These are phyloP conservation scores for Macroglossus sobrinus DNA, from an alignment of 2,113 vertebrate genomes.

Conservation along the genomic window DNA sequence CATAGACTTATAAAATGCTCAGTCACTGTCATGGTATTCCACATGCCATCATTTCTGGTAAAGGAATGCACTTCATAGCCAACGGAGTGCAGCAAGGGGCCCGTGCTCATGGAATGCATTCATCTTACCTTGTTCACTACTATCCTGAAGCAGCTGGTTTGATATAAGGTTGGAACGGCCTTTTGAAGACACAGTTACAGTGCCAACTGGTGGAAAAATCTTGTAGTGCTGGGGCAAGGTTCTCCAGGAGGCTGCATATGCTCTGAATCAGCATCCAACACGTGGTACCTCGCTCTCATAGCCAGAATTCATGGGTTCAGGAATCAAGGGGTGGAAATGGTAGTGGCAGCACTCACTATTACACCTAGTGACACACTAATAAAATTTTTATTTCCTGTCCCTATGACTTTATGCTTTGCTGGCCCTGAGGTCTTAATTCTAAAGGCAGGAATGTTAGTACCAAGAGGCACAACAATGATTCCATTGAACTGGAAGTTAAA, in stretches of 20 bases:
- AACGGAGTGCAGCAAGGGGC: too few species aligned
- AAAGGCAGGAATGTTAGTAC: neutral
- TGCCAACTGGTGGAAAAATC: neutral
- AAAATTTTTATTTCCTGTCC: neutral
- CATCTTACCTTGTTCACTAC: neutral
- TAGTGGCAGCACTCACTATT: neutral
- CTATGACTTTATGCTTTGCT: neutral
- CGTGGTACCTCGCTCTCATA: neutral
- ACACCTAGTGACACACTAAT: neutral
- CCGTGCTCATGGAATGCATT: neutral
- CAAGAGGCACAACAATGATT: neutral
- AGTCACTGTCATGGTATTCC: neutral
- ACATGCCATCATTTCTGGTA: neutral
- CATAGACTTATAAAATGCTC: neutral
- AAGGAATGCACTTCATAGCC: neutral
- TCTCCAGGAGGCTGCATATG: neutral
- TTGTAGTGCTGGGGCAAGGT: too few species aligned
- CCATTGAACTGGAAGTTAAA: neutral
- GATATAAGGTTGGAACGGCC: neutral
- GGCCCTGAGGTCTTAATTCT: neutral
- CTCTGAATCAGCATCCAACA: neutral
- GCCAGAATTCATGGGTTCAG: neutral
- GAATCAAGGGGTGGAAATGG: too few species aligned
- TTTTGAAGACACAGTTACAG: neutral
- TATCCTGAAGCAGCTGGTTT: neutral